Evolutionary conservation across 2,888 invertebrate species (phyloP), one percentile per base, ranked within the genome.

Genomic region (Carpatolechia fugitivella): DNA sequence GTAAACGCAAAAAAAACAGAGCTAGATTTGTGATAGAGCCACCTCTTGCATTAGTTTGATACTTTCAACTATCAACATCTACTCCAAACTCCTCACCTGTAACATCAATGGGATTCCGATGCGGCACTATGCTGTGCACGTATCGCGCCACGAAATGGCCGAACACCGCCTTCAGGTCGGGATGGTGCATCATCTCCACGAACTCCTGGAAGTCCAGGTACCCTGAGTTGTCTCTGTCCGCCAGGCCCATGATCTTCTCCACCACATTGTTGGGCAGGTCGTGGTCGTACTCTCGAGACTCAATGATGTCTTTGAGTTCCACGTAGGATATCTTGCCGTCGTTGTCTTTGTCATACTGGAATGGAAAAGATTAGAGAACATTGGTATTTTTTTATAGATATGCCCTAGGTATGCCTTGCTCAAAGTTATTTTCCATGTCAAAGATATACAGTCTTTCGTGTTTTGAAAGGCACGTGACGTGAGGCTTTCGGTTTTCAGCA

Each of bases 121-220:
- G 90, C 0, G 93, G 92, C 56, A 93, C 88, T 60, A 93, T 90
- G 0, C 90, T 85, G 55, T 91, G 91, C 0, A 92, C 89, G 61
- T 92, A 94, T 82, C 92, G 87, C 29, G 92, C 92, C 18, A 94
- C 82, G 64, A 93, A 92, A 57, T 93, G 92, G 0, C 93, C 93
- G 62, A 94, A 94, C 5, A 94, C 85, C n/a, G 92, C 91, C 67
- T 92, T 92, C 62, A 93, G 75, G 55, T 92, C 91, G 0, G 92
- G 92, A 57, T 91, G 76, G 63, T 91, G 86, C 82, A 93, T 92
- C 94, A 95, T 94, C 36, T 92, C 92, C 29, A 94, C 92, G 65
- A 95, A 95, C 83, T 96, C 95, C 16, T 91, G 86, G 68, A 93
- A 94, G 70, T 94, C 93, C 54, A 96, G 82, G 64, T 91, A 91